Base-by-base conservation (phyloP, 2,113 vertebrate species). In the Grantiella picta region DNA sequence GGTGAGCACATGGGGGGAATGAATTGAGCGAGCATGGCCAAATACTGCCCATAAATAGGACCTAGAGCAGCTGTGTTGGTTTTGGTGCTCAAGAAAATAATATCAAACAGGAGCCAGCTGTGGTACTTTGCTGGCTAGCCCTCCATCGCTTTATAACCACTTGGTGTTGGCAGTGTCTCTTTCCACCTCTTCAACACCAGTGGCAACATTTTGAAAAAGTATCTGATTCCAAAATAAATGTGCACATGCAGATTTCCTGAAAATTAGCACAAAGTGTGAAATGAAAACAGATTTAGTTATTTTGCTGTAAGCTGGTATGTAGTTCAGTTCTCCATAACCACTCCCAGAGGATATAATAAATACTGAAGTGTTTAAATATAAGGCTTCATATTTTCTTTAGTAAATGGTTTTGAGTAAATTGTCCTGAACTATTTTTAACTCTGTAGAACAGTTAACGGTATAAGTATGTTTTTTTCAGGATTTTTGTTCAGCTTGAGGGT, bases 321-420 rank as follows among this genome's bases (percentile, higher is more conserved):
- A 89, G 69, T 60, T 94, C 81, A 85, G n/a, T 27, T 93, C 47
- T 86, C 54, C 3, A 3, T 44, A 94, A 94, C 78, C 64, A 57
- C 23, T 96, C 86, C 75, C 91, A 53, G 80, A 91, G 89, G 86
- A 95, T 76, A 82, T 78, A 82, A 75, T 86, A 89, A 91, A 91
- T 86, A 68, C 8, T 44, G 54, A 50, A 81, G 10, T 83, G n/a
- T 52, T 91, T 95, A 91, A 93, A 71, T 75, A 40, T 47, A 73
- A 92, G 31, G n/a, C 69, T 83, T 91, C 15, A 2, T 78, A 44
- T 92, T 95, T 91, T 95, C 77, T 95, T 92, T 83, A 95, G 70
- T 90, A 81, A 81, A 92, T 52, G 54, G 27, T 35, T 92, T 86
- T 89, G 52, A 83, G 56, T 92, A 65, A 76, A 61, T 36, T 50